Evolutionary conservation across 2,797 vertebrate genomes (phyloP).

Genomic region (Syngnathus rostellatus): DNA sequence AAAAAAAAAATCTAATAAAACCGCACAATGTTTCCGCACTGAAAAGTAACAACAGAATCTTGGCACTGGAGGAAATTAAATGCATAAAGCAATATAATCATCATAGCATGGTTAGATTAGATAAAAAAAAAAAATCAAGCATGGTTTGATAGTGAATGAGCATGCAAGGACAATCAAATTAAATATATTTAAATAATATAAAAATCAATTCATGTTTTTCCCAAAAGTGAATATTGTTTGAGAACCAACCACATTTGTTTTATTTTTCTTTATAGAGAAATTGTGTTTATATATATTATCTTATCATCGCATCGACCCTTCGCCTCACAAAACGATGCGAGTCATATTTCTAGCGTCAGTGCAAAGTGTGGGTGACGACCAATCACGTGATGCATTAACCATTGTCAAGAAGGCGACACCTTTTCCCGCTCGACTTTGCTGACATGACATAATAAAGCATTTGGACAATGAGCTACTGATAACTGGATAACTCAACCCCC

Average conservation of each 20-base stretch:
- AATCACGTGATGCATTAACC: slow-evolving; percentile 38
- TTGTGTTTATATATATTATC: background rate
- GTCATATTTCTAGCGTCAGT: background rate
- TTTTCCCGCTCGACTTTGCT: slow-evolving; percentile 36
- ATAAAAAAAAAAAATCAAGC: background rate
- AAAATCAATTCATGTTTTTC: no score
- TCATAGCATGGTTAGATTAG: background rate
- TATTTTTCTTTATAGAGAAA: no score
- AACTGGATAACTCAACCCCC: slow-evolving; percentile 24
- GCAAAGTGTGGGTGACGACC: background rate
- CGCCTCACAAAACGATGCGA: background rate
- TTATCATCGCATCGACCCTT: slow-evolving; percentile 1
- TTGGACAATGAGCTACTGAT: slow-evolving; percentile 35
- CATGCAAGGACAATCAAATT: no score
- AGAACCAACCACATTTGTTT: background rate
- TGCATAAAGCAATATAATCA: background rate
- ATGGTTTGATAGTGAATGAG: background rate
- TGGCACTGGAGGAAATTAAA: background rate
- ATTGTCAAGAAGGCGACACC: slow-evolving; percentile 25
- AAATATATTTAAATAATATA: no score
- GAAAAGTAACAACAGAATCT: background rate
- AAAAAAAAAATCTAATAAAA: background rate
- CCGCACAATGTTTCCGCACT: background rate
- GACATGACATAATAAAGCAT: slow-evolving; percentile 44
- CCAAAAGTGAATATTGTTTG: no score